These are phyloP conservation scores for Brevimyrus niger DNA, from an alignment of 2,113 vertebrate species.

Conservation along the genomic window DNA sequence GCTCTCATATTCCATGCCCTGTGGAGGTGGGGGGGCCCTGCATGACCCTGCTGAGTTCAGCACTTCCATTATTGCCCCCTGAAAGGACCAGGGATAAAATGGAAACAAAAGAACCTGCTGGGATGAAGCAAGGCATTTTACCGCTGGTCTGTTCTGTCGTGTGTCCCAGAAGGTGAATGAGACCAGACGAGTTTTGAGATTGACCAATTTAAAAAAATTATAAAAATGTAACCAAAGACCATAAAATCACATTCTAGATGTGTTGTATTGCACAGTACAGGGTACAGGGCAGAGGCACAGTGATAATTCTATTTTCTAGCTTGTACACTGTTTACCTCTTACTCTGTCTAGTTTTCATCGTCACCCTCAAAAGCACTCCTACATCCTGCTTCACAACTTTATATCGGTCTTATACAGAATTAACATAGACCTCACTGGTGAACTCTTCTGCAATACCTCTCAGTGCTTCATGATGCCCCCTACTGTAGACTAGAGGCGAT, in stretches of 20 bases:
- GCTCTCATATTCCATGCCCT: conserved; percentile 62
- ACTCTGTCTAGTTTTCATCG: not conserved
- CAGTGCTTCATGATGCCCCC: not conserved
- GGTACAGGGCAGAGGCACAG: not conserved
- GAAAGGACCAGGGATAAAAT: conserved; percentile 79
- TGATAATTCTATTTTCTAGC: not conserved
- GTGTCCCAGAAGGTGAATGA: not conserved
- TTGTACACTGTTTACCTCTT: not conserved
- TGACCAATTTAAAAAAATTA: conserved; percentile 51
- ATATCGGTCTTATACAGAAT: not conserved
- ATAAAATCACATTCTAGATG: not conserved
- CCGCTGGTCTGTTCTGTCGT: conserved; percentile 23
- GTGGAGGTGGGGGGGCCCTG: conserved; percentile 55
- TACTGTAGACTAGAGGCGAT: not conserved
- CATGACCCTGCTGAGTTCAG: conserved; percentile 85
- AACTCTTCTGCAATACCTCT: not conserved
- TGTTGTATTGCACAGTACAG: not conserved
- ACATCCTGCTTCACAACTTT: not conserved
- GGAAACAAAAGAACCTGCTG: conserved; percentile 68
- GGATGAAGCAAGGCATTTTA: conserved; percentile 79
- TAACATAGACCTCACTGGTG: not conserved
- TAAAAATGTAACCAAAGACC: not conserved
- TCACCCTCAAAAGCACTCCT: not conserved
- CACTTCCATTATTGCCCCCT: conserved; percentile 80
- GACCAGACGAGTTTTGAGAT: conserved; percentile 10